Base-by-base conservation (phyloP, 2,888 invertebrate genomes). In the Macaria notata region DNA sequence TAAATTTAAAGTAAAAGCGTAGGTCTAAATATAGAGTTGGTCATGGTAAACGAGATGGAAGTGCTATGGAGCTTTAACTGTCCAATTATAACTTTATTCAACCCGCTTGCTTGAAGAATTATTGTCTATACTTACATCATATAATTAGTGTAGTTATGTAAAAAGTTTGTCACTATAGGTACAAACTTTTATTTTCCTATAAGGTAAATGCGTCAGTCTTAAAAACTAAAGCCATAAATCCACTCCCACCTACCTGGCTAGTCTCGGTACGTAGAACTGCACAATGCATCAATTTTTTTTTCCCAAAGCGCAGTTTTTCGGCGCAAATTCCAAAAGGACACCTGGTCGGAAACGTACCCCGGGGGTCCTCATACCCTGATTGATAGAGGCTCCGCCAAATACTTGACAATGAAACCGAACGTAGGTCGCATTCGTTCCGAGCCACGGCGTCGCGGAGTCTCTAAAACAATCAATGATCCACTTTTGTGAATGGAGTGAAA, bases 381-480 rank as follows among this genome's bases (percentile, higher is more conserved):
- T 88, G 89, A 89, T 88, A 84, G 84, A 84, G 82, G 86, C 78
- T 83, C 81, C 83, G 81, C 81, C 81, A 75, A 83, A 83, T 81
- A 72, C 76, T 71, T 73, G 74, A 83, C 78, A 76, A 80, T 77
- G 80, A 76, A 79, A 78, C 76, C 73, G 75, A 80, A 75, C 54
- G 54, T 51, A 76, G 54, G 62, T 50, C 78, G 75, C 72, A 78
- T 78, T 79, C 70, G 77, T 68, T 75, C 73, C 73, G 5, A 71
- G 72, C 75, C 71, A 76, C 83, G 90, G 90, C 91, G 91, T 81
- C 91, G 81, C 65, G 62, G 77, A 78, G 91, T 91, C 91, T 91
- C 77, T 90, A 89, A 91, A 91, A 91, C 91, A 91, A 91, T 90
- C 90, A 88, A 87, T 90, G 90, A 86, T 85, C 78, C 78, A 83